Base-by-base conservation (phyloP, 2,888 invertebrate genomes). In the Perizoma flavofasciatum region DNA sequence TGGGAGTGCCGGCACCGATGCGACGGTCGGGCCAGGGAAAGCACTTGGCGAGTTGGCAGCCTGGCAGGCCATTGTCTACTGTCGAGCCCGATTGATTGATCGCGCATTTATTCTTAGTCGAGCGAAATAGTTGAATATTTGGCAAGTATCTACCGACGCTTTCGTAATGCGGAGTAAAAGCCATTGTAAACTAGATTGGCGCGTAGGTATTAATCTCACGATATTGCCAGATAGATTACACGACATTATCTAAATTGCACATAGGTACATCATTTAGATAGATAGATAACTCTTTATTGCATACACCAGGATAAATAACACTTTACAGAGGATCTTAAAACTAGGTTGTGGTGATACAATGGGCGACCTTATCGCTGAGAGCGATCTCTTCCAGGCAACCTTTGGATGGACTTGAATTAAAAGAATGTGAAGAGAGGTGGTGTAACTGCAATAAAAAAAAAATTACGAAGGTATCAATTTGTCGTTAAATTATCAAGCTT, bases 11-110 rank as follows among this genome's bases (percentile, higher is more conserved):
- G 80, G 79, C 80, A 70, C 63, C 67, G 63, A 63, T 49, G 41
- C 67, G 63, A 63, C 51, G 39, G 55, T 34, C 48, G 37, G 49
- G 61, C 66, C 65, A 69, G 71, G 74, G 78, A 79, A 78, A 82
- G 76, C 77, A 78, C 76, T 86, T 83, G 86, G 81, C 84, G 52
- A 63, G 57, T 51, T 58, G 57, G 57, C 58, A 80, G 22, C 59
- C 70, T 55, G 59, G 58, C 59, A 81, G 60, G 70, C 67, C 71
- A 67, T 70, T 72, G 75, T 77, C 73, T 81, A 78, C 79, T 78
- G 80, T 80, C 80, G 47, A 40, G 74, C 66, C 60, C 67, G 73
- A 79, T 77, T 83, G 83, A 86, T 87, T 78, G 82, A 84, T 83
- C 71, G 71, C 72, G 65, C 57, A 65, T 69, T 78, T 84, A 82